Conservation (phyloP, 2,113 vertebrate genomes). For the Emydura subglobosa region DNA sequence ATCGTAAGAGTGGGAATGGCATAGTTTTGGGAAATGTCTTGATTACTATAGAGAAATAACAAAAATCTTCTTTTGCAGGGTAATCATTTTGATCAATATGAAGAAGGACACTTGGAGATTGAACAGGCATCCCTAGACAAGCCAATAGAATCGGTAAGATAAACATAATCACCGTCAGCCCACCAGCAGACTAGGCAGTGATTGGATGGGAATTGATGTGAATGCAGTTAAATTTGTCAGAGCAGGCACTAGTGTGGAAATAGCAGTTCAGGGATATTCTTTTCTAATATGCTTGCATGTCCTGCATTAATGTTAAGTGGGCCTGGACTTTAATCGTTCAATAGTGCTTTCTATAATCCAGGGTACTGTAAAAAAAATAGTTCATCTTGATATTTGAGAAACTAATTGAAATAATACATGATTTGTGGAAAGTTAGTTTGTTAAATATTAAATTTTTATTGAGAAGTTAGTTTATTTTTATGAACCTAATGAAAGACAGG, state of each 20-base stretch:
- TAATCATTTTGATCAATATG: slow-evolving; percentile 99
- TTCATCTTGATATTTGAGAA: neutral
- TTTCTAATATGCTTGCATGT: slow-evolving; percentile 69
- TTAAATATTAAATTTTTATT: slow-evolving; percentile 4
- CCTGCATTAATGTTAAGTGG: slow-evolving; percentile 19
- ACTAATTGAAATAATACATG: neutral
- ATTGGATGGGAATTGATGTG: slow-evolving; percentile 85
- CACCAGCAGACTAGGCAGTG: slow-evolving; percentile 67
- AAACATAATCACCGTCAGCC: slow-evolving; percentile 59
- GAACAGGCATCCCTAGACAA: slow-evolving; percentile 99
- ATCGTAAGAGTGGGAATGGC: rapidly evolving
- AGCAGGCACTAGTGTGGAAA: neutral
- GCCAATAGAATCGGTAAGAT: slow-evolving; percentile 99
- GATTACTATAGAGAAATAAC: slow-evolving; percentile 43
- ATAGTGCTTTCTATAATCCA: slow-evolving; percentile 1
- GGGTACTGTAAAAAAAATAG: neutral
- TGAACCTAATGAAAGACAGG: neutral
- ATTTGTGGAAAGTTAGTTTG: neutral
- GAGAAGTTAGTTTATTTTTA: neutral
- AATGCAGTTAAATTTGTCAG: slow-evolving; percentile 61
- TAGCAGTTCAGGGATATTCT: slow-evolving; percentile 26
- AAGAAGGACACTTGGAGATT: slow-evolving; percentile 98
- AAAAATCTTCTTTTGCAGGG: slow-evolving; percentile 82
- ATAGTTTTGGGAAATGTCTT: neutral
- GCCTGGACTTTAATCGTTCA: slow-evolving; percentile 32